Percentiles rank a stretch among this genome's conserved stretches.
These are phyloP conservation scores for Troides aeacus DNA, from an alignment of 2,888 invertebrate genomes.

Conservation along the genomic window DNA sequence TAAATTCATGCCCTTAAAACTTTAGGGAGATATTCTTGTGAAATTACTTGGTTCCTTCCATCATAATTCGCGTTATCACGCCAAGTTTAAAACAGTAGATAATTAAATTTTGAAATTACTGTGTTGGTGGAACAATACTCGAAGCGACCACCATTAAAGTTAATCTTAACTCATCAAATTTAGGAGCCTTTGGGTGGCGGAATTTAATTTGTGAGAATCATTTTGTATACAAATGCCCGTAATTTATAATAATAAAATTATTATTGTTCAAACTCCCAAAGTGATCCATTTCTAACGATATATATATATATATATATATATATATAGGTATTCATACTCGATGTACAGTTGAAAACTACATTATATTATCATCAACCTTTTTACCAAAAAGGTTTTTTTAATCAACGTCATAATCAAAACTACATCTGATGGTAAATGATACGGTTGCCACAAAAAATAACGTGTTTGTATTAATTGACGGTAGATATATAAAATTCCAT, in stretches of 20 bases:
- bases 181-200: conserved; percentile 27
- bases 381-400: too few species aligned
- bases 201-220: not conserved
- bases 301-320: too few species aligned
- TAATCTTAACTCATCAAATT: conserved; percentile 15
- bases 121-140: conserved; percentile 12
- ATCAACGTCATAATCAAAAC: too few species aligned
- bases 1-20: not conserved
- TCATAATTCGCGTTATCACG: conserved; percentile 4
- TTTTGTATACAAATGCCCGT: not conserved
- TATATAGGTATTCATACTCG: not conserved
- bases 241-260: not conserved
- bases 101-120: conserved; percentile 20
- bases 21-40: not conserved
- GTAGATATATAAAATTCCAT: too few species aligned
- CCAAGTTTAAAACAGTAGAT: conserved; percentile 8
- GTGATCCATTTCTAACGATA: too few species aligned
- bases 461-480: too few species aligned
- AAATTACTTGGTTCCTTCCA: not conserved
- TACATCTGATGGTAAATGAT: too few species aligned
- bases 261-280: too few species aligned
- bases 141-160: conserved; percentile 13
- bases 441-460: too few species aligned
- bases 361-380: not conserved
- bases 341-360: not conserved